Conservation (phyloP, 2,888 invertebrate species). For the Rutpela maculata region DNA sequence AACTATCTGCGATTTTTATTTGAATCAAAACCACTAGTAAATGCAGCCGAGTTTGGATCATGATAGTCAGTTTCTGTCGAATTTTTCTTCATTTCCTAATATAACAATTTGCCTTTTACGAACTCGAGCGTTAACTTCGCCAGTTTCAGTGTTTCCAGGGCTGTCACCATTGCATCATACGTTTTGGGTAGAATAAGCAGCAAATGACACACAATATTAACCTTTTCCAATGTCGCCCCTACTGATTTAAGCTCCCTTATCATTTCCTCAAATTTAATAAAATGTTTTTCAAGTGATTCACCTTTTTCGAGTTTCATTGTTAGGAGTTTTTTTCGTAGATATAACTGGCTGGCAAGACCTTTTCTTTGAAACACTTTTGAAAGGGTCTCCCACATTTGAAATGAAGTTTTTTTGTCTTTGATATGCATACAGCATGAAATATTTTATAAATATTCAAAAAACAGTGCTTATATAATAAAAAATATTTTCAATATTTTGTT, state of each 20-base stretch:
- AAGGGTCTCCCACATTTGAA: neutral
- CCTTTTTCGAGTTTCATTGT: slow-evolving; percentile 36
- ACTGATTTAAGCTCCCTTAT: slow-evolving; percentile 62
- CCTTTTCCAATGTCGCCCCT: slow-evolving; percentile 46
- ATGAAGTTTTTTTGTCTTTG: slow-evolving; percentile 1
- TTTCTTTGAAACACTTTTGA: neutral
- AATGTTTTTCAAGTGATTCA: slow-evolving; percentile 55
- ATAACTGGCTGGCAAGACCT: neutral
- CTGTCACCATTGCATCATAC: slow-evolving; percentile 66
- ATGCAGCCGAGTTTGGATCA: too few relatives aligned
- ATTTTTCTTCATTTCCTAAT: too few relatives aligned
- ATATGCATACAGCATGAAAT: too few relatives aligned
- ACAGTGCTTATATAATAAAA: too few relatives aligned
- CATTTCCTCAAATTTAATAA: slow-evolving; percentile 64
- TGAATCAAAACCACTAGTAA: too few relatives aligned
- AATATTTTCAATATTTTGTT: too few relatives aligned
- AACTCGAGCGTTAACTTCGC: slow-evolving; percentile 54
- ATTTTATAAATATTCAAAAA: too few relatives aligned
- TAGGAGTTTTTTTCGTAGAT: slow-evolving; percentile 38
- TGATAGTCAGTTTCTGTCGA: too few relatives aligned
- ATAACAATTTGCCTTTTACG: too few relatives aligned
- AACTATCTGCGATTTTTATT: too few relatives aligned
- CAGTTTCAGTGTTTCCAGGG: slow-evolving; percentile 66
- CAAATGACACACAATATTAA: slow-evolving; percentile 1
- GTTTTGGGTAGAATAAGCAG: slow-evolving; percentile 63